Evolutionary conservation across 2,797 vertebrate species (phyloP), one percentile per base, ranked within the genome.

Genomic region (Calcarius lapponicus): DNA sequence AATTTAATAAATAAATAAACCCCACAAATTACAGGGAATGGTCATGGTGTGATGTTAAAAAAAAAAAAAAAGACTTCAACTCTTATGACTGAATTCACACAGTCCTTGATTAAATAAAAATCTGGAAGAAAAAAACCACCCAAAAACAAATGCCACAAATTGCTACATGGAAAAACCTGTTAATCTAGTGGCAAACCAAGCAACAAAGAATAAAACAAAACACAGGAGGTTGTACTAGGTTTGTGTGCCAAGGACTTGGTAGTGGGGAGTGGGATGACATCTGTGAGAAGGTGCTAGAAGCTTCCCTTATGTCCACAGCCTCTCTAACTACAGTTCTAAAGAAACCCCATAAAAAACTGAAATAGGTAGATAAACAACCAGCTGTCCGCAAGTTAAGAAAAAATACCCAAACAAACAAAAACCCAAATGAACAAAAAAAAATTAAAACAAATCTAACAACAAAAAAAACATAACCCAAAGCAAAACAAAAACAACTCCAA

Each of bases 191-290:
- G 15, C 36, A 73, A 57, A 45, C 20, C 25, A 51, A 53, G 2
- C 1, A n/a, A 22, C 24, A 47, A 20, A 60, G 26, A 71, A 43
- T 3, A 24, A 71, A 80, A 47, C 2, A 32, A 48, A 45, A n/a
- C 1, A 26, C 11, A 67, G 8, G 2, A 42, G 9, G 3, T 7
- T 70, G 26, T 5, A 16, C 16, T n/a, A 6, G 1, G 0, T 58
- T 71, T 76, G 11, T 17, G 13, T 40, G 10, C 2, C 29, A 36
- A 75, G 10, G 10, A 54, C 80, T 71, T 67, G 4, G 11, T 24
- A 31, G 34, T 2, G 6, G 10, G 8, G 10, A 17, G 2, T 34
- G 28, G 20, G 4, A 4, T 54, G 24, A 24, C 16, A 69, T 51
- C 13, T 42, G 13, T 47, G 16, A 65, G 51, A 73, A 80, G 13